Evolutionary conservation across 1,140 invertebrate species (phyloP), one percentile per base, ranked within the genome.

Genomic region (Leptonema lineaticorne): DNA sequence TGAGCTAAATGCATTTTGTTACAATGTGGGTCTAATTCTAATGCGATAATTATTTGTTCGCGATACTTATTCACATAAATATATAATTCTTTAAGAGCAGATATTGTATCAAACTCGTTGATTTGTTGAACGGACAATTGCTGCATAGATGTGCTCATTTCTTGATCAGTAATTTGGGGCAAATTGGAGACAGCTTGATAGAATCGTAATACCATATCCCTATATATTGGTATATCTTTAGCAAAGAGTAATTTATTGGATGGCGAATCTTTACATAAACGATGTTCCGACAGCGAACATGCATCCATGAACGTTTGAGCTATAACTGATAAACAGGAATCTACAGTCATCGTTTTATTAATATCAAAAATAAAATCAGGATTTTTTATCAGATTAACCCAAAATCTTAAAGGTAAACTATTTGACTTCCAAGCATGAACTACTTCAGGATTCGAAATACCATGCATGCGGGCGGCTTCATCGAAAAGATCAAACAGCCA

Each of bases 311-410:
- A 93, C 2, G 95, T 96, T 83, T 98, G 96, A 24, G 95, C 95
- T 73, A 98, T 94, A 28, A 97, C 95, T 70, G 93, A 95, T 28
- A 98, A 81, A 76, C 94, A 96, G 11, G 93, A 93, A 80, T 97
- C 95, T 14, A 97, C 90, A 6, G 92, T 94, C 11, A 89, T 86
- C 1, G 94, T 95, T 82, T 97, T 96, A 75, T 96, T 92, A 53
- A 97, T 92, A 82, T 97, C 95, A 79, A 98, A 96, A 78, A 97
- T 94, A 78, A 96, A 96, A 81, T 97, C 93, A 6, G 96, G 95
- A 86, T 97, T 97, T 79, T 97, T 97, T 63, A 97, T 95, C 73
- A 97, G 93, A 82, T 97, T 97, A 14, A 97, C 93, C 96, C 96
- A 98, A 84, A 97, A 97, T 74, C 95, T 86, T 53, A 97, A 83